Conservation (phyloP, 1,140 invertebrate species). For the Drosophila nigrodunni region DNA sequence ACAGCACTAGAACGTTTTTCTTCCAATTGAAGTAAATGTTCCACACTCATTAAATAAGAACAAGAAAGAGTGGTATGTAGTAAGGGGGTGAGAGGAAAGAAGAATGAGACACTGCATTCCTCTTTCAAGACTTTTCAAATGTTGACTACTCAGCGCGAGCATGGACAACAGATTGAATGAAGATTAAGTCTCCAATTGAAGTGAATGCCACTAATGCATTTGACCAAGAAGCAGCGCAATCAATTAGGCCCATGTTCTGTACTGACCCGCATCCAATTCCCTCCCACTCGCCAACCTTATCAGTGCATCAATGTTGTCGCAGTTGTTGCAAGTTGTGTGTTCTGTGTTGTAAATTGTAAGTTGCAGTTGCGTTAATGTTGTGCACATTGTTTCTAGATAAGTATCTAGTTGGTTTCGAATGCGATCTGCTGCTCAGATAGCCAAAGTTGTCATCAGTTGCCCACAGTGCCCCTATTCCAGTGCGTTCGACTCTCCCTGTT, state of each 20-base stretch:
- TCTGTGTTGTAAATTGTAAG: slow-evolving; percentile 28
- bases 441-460: slow-evolving; percentile 40
- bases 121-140: neutral
- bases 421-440: slow-evolving; percentile 60
- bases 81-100: neutral
- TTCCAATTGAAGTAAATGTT: too few species aligned
- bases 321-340: slow-evolving; percentile 31
- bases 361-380: slow-evolving; percentile 60
- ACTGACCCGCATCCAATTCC: slow-evolving; percentile 55
- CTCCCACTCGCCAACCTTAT: slow-evolving; percentile 57
- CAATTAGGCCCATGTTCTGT: slow-evolving; percentile 59
- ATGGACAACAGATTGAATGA: neutral
- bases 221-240: slow-evolving; percentile 39
- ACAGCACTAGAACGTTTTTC: too few species aligned
- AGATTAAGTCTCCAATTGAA: neutral
- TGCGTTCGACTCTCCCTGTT: too few species aligned
- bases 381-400: slow-evolving; percentile 62
- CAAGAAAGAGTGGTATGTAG: too few species aligned
- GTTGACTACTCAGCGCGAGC: neutral
- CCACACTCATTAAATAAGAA: too few species aligned
- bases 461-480: slow-evolving; percentile 8
- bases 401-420: slow-evolving; percentile 37
- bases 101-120: neutral
- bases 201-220: slow-evolving; percentile 50
- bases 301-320: slow-evolving; percentile 53